Evolutionary conservation across 2,797 vertebrate genomes (phyloP).

Genomic region (Pipistrellus kuhlii): DNA sequence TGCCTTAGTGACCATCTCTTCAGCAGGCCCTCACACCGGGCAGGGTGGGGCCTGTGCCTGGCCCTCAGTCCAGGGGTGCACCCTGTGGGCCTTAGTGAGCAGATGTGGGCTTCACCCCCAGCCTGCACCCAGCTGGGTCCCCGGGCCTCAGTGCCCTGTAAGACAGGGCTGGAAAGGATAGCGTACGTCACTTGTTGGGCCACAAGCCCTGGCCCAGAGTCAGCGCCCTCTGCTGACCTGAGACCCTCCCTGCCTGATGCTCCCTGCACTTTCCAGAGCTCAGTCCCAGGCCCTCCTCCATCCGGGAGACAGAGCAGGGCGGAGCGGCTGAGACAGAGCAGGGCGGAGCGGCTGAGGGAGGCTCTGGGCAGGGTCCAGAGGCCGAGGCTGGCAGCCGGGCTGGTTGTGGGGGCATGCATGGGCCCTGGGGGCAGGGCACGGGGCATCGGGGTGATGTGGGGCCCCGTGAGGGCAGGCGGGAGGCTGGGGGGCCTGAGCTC

Average conservation of each 20-base stretch:
- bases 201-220: not conserved
- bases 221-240: too few species aligned
- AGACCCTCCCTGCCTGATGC: rapidly evolving
- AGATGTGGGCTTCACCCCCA: not conserved
- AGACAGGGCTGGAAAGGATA: not conserved
- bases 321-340: too few species aligned
- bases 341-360: not conserved
- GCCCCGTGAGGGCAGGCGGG: rapidly evolving
- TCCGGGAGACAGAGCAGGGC: too few species aligned
- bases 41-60: not conserved
- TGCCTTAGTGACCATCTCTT: rapidly evolving
- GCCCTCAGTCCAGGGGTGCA: rapidly evolving
- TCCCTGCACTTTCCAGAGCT: not conserved
- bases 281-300: not conserved
- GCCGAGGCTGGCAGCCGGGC: not conserved
- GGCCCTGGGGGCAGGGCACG: rapidly evolving
- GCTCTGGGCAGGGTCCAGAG: not conserved
- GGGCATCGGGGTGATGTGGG: not conserved
- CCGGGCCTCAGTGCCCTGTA: not conserved
- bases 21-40: not conserved
- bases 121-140: not conserved
- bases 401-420: not conserved
- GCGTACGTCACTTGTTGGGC: rapidly evolving
- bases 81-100: rapidly evolving
- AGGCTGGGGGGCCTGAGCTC: not conserved